Percentiles rank a stretch among this genome's conserved stretches.
Evolutionary conservation across 2,113 vertebrate genomes (phyloP).

Genomic region (Hipposideros armiger): DNA sequence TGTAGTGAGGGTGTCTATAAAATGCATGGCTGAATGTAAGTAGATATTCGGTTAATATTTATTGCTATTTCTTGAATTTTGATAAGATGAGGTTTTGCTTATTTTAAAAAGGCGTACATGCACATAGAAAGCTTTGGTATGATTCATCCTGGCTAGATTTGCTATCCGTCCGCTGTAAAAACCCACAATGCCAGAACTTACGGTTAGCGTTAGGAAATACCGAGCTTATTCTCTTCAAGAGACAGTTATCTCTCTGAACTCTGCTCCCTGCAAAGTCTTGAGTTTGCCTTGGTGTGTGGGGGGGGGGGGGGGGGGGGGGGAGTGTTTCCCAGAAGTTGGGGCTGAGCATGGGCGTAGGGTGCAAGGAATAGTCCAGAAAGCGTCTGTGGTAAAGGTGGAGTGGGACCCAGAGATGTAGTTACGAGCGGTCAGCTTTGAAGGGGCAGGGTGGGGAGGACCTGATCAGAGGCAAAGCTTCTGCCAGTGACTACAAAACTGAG

Average conservation of each 20-base stretch:
- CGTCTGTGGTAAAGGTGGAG: background rate
- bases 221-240: background rate
- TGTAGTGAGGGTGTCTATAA: background rate
- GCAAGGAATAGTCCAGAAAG: background rate
- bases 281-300: background rate
- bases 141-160: background rate
- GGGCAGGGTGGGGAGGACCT: background rate
- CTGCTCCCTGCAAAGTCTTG: background rate
- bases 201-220: background rate
- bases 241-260: background rate
- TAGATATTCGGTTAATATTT: background rate
- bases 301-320: fast-evolving
- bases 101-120: background rate
- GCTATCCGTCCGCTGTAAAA: background rate
- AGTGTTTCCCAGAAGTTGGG: background rate
- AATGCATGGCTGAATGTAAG: background rate
- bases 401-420: background rate
- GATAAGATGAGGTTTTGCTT: background rate
- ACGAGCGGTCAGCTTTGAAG: background rate
- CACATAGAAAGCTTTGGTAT: background rate
- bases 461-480: background rate
- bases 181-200: background rate
- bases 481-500: background rate
- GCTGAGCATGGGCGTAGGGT: background rate
- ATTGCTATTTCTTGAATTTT: background rate